phyloP scores from a whole-genome alignment of 2,888 invertebrate species.

The Thymelicus lineola region DNA sequence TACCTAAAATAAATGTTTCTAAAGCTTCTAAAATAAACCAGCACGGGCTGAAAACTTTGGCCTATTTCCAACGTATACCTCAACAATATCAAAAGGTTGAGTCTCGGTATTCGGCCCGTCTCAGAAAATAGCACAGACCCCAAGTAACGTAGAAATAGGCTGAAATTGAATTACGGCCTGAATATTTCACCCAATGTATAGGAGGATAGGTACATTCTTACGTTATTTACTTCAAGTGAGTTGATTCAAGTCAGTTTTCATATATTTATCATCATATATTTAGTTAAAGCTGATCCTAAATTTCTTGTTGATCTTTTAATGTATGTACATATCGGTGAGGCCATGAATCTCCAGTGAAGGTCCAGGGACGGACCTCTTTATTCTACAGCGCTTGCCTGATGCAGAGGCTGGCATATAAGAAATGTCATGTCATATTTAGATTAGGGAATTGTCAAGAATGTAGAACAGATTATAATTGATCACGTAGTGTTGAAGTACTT shows the following conservation, averaged over 20 bases:
- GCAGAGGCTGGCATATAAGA: no score
- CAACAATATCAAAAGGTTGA: constrained; percentile 9
- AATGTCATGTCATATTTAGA: no score
- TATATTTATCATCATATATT: no score
- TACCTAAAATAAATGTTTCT: constrained; percentile 10
- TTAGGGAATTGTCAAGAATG: no score
- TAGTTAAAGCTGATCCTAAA: no score
- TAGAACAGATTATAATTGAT: no score
- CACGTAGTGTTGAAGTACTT: no score
- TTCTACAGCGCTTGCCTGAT: no score
- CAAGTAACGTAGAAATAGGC: constrained; percentile 7
- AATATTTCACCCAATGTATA: constrained; percentile 1
- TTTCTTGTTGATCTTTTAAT: no score
- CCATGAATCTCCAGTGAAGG: no score
- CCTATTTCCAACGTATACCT: constrained; percentile 13
- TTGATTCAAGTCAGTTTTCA: not conserved
- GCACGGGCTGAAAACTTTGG: constrained; percentile 11
- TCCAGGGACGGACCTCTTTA: no score
- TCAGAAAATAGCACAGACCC: constrained; percentile 17
- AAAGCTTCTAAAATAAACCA: constrained; percentile 10
- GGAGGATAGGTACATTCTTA: not conserved
- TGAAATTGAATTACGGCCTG: constrained; percentile 16
- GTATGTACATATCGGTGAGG: no score
- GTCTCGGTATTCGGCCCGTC: not conserved
- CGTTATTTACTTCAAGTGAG: not conserved